Conservation (phyloP, 2,888 invertebrate species). For the Saturnia japonica region DNA sequence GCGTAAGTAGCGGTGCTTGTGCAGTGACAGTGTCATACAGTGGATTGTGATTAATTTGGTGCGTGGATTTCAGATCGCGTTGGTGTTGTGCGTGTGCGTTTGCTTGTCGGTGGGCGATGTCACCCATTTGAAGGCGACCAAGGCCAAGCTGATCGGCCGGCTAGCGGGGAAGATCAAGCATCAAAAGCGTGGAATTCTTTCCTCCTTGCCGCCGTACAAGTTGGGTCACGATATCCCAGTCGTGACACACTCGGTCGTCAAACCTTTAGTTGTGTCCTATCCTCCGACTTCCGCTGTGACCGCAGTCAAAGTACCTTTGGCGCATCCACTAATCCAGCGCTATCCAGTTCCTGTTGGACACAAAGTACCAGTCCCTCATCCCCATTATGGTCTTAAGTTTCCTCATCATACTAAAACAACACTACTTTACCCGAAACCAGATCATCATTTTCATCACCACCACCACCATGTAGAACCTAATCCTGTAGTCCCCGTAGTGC, state of each 20-base stretch:
- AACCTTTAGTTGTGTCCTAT: slow-evolving; percentile 73
- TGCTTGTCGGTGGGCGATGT: slow-evolving; percentile 56
- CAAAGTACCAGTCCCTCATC: slow-evolving; percentile 60
- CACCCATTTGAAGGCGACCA: slow-evolving; percentile 56
- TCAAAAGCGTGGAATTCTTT: slow-evolving; percentile 68
- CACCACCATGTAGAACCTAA: slow-evolving; percentile 68
- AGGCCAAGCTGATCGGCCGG: slow-evolving; percentile 57
- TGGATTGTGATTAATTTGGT: slow-evolving; percentile 47
- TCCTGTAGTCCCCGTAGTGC: slow-evolving; percentile 59
- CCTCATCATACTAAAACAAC: slow-evolving; percentile 58
- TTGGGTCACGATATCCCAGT: slow-evolving; percentile 74
- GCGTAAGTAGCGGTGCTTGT: slow-evolving; percentile 58
- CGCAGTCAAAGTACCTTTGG: slow-evolving; percentile 70
- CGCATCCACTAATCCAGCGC: slow-evolving; percentile 52
- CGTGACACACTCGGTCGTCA: slow-evolving; percentile 73
- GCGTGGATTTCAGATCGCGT: slow-evolving; percentile 69
- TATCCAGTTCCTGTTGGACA: slow-evolving; percentile 66
- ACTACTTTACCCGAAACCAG: slow-evolving; percentile 54
- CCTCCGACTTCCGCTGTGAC: slow-evolving; percentile 72
- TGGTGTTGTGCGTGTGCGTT: slow-evolving; percentile 63
- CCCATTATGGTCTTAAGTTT: slow-evolving; percentile 65
- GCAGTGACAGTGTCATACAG: slow-evolving; percentile 36
- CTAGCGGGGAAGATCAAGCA: slow-evolving; percentile 55
- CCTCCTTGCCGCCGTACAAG: slow-evolving; percentile 72
- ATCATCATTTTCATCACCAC: slow-evolving; percentile 71